Evolutionary conservation across 1,140 invertebrate genomes (phyloP).

Genomic region (Eumaeus atala): DNA sequence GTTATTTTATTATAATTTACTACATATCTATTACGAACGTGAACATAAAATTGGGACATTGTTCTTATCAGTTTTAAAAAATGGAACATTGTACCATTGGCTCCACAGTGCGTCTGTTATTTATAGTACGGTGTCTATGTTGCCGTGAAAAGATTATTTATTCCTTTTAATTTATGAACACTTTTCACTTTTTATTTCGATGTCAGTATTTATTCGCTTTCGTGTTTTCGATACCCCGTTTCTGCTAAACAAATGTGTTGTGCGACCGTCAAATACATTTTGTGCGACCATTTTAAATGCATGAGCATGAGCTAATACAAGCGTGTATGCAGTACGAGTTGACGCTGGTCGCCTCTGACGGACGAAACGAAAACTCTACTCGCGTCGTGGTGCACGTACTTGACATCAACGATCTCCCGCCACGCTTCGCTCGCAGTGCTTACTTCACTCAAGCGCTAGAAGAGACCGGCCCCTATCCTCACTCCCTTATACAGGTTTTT

Average conservation of each 20-base stretch:
- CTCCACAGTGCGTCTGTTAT: slow-evolving; percentile 10
- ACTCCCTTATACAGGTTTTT: slow-evolving; percentile 68
- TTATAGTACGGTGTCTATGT: slow-evolving; percentile 10
- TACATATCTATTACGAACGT: not conserved
- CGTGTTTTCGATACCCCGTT: not conserved
- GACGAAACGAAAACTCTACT: slow-evolving; percentile 88
- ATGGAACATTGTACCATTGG: slow-evolving; percentile 21
- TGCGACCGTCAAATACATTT: not conserved
- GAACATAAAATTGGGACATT: slow-evolving; percentile 12
- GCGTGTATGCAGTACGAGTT: slow-evolving; percentile 83
- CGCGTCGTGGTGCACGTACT: slow-evolving; percentile 84
- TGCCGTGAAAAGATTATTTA: slow-evolving; percentile 6
- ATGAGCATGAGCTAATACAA: slow-evolving; percentile 62
- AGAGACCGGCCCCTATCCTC: slow-evolving; percentile 67
- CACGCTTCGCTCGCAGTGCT: slow-evolving; percentile 81
- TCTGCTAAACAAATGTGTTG: not conserved
- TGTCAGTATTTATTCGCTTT: not conserved
- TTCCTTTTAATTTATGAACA: slow-evolving; percentile 5
- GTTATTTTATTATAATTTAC: too few relatives aligned
- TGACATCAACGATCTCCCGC: slow-evolving; percentile 89
- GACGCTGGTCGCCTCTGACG: slow-evolving; percentile 89
- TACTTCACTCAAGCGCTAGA: slow-evolving; percentile 77
- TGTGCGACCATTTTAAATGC: slow-evolving; percentile 29
- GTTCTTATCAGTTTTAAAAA: slow-evolving; percentile 21
- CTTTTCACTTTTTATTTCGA: not conserved